Conservation (phyloP, 2,888 invertebrate species). For the Nomada fabriciana region DNA sequence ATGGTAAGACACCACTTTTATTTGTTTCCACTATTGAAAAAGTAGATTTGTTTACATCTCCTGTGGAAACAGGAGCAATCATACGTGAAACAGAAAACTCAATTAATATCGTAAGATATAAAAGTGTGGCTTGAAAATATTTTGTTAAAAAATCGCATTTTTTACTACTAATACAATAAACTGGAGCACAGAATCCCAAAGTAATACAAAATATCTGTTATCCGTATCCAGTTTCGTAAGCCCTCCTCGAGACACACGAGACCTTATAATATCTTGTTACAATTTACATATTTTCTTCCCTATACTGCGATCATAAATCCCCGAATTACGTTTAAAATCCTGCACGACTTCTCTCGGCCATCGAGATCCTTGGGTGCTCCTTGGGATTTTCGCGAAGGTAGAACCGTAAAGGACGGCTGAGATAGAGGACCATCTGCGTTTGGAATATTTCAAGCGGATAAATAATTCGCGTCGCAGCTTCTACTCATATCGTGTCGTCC, state of each 20-base stretch:
- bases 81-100: not conserved
- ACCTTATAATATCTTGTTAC: not conserved
- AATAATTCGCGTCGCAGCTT: constrained; percentile 43
- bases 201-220: too few species aligned
- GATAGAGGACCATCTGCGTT: constrained; percentile 44
- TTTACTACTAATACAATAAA: too few species aligned
- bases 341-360: not conserved
- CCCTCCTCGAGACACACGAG: not conserved
- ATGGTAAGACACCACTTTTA: not conserved
- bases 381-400: not conserved
- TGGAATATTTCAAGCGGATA: constrained; percentile 48
- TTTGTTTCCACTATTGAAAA: not conserved
- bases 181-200: too few species aligned
- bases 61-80: too few species aligned
- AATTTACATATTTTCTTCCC: not conserved
- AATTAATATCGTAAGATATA: not conserved
- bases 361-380: constrained; percentile 6
- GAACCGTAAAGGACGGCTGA: constrained; percentile 11
- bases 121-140: not conserved
- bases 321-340: constrained; percentile 10
- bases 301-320: constrained; percentile 2
- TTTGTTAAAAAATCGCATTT: not conserved
- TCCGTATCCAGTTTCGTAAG: not conserved
- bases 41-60: too few species aligned
- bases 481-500: not conserved